These are phyloP conservation scores for Meghimatium bilineatum DNA, from an alignment of 2,888 invertebrate genomes.

Conservation along the genomic window DNA sequence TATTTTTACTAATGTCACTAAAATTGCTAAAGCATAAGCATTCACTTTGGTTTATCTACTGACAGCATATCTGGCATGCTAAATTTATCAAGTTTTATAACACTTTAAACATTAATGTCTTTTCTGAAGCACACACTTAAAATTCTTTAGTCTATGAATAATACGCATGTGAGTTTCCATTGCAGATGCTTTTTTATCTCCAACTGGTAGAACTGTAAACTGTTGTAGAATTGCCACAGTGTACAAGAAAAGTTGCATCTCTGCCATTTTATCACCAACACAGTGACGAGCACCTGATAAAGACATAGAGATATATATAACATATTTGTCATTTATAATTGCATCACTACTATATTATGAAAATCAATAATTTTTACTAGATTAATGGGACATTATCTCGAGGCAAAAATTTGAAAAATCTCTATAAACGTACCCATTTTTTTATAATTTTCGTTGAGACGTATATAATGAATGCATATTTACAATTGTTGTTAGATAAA, in stretches of 20 bases:
- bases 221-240: slow-evolving; percentile 42
- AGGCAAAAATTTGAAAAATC: no score
- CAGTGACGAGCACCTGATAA: slow-evolving; percentile 51
- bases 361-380: no score
- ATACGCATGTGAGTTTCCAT: slow-evolving; percentile 53
- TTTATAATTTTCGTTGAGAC: no score
- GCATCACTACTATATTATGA: not conserved
- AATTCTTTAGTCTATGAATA: slow-evolving; percentile 53
- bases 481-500: not conserved
- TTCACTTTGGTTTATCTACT: not conserved
- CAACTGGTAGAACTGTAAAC: slow-evolving; percentile 40
- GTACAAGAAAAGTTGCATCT: slow-evolving; percentile 52
- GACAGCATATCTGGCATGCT: not conserved
- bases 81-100: not conserved
- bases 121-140: slow-evolving; percentile 46
- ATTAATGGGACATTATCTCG: no score
- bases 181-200: slow-evolving; percentile 41
- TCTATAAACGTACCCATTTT: no score
- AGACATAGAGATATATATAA: not conserved
- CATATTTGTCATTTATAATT: not conserved
- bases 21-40: no score
- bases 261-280: slow-evolving; percentile 50
- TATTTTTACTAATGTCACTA: not conserved
- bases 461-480: no score
- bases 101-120: slow-evolving; percentile 10